Evolutionary conservation across 2,888 invertebrate genomes (phyloP), one percentile per base, ranked within the genome.

Genomic region (Cynaeus angustus): DNA sequence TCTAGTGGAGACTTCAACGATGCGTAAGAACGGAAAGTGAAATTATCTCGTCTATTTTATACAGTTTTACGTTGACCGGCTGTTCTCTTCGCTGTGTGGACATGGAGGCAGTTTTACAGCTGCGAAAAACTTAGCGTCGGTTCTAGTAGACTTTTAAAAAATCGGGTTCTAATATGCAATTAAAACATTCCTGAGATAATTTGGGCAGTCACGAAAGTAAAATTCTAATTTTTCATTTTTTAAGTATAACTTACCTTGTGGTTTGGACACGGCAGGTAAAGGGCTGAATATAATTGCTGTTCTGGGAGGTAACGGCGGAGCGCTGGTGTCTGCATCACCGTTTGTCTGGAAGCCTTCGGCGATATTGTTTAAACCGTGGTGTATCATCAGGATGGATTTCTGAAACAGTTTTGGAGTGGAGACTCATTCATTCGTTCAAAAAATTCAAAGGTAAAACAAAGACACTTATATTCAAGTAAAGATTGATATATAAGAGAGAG

Each of bases 301-400:
- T 66, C 83, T 79, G 43, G 83, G 83, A 70, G 83, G 83, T 58
- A 83, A 75, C 21, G 82, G 83, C 48, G 83, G 83, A 9, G 82
- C 46, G 43, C 58, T 46, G n/a, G n/a, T n/a, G 41, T 52, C 52
- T 64, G 38, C 41, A 37, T 46, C 56, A 8, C 9, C 41, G 28
- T 56, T 53, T 8, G 30, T 55, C 41, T 55, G 65, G 53, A 55
- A 9, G 16, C 56, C 56, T 12, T 72, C 64, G 7, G 64, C 48
- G 21, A 59, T 66, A 41, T 66, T 71, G 7, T 67, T 67, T 48
- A 62, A 55, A 62, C 73, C 53, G 45, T 73, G 74, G 26, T 75
- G 76, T 70, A 79, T 75, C 73, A 78, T 74, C 68, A 79, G 71
- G 69, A 77, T 66, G 65, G 80, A 77, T 77, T 79, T 79, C 74